Base-by-base conservation (phyloP, 1,140 invertebrate genomes). In the Drosophila obscura region DNA sequence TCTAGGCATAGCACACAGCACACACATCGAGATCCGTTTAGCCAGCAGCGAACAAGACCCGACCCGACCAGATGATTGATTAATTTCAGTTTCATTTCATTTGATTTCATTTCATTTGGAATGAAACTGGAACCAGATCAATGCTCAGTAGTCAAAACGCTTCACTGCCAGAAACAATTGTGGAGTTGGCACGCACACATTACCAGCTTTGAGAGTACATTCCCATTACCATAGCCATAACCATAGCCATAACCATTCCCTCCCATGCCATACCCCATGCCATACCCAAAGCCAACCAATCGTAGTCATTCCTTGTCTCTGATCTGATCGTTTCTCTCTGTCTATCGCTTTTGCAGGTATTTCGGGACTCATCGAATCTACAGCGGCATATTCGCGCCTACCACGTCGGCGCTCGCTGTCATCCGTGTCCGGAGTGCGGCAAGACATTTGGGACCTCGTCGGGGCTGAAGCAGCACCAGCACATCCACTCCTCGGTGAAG, bases 401-500 rank as follows among this genome's bases (percentile, higher is more conserved):
- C 91, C 98, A 99, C 95, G 96, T 96, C 16, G 97, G 97, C 13
- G 97, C 97, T 4, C 94, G 97, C 80, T 96, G 96, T 83, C 98
- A 99, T 94, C 97, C 98, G 58, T 99, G 98, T 92, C 95, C 96
- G 51, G 98, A 99, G 93, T 99, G 98, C 93, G 98, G 98, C 59
- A 99, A 99, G 93, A 99, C 98, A 48, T 99, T 99, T 92, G 97
- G 96, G 8, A 99, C 98, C 22, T 97, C 96, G 52, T 98, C 97
- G 48, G 99, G 99, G 7, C 94, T 99, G 35, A 99, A 99, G 92
- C 99, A 99, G 92, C 99, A 99, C 93, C 98, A 97, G 24, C 99
- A 99, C 93, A 99, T 99, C 71, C 99, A 99, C 93, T 98, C 97
- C 80, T 98, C 96, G 83, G 96, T 99, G 49, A 99, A 99, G 92